phyloP scores from a whole-genome alignment of 2,113 vertebrate genomes.

The Carettochelys insculpta region DNA sequence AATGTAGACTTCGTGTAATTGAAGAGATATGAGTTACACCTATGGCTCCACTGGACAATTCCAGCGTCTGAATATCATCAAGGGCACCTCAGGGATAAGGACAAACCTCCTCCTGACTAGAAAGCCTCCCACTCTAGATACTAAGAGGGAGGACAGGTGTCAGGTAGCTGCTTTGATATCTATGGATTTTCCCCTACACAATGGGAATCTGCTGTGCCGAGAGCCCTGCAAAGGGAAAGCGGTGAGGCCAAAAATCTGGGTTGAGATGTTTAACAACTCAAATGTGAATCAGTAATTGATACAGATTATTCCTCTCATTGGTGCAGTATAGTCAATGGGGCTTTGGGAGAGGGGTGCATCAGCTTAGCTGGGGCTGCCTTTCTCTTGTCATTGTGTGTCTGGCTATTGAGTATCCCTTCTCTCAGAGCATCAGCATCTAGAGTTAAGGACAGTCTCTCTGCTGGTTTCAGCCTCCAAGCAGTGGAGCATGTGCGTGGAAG shows the following conservation, averaged over 20 bases:
- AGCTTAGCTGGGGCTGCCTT: conserved; percentile 27
- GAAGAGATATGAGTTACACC: too few species aligned
- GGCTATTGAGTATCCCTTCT: conserved; percentile 12
- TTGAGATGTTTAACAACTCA: not conserved
- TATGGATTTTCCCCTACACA: not conserved
- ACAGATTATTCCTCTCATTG: not conserved
- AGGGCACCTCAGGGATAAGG: not conserved
- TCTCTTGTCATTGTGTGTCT: conserved; percentile 7
- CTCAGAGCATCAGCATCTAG: not conserved
- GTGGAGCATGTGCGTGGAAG: too few species aligned
- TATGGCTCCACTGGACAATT: not conserved
- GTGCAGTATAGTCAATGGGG: not conserved
- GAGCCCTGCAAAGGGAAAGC: not conserved
- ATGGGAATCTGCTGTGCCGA: not conserved
- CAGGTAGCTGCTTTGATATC: not conserved
- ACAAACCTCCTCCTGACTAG: not conserved
- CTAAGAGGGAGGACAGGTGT: not conserved
- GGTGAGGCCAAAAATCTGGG: not conserved
- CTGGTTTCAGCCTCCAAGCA: not conserved
- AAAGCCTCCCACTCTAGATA: not conserved
- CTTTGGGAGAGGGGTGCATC: not conserved
- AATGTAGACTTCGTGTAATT: too few species aligned
- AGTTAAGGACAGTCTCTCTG: conserved; percentile 43
- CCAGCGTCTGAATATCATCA: not conserved
- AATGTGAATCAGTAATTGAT: not conserved